Conservation (phyloP, 37 sponge, comb jelly and placozoan species). For the Oopsacas minuta region DNA sequence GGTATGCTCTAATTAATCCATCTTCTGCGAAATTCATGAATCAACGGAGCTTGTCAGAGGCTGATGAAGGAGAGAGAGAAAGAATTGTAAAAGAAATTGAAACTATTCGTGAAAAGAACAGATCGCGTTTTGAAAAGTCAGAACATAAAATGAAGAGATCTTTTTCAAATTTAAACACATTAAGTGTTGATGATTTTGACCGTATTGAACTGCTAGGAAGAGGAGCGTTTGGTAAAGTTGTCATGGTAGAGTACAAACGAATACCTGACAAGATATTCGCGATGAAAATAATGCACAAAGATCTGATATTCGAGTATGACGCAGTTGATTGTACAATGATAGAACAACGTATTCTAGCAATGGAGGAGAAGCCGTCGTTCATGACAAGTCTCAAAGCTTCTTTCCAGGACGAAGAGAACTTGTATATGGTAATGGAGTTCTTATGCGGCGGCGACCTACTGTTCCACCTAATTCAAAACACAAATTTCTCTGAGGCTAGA, state of each 20-base stretch:
- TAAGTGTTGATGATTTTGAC: neutral
- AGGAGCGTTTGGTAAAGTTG: neutral
- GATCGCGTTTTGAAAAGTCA: neutral
- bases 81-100: neutral
- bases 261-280: neutral
- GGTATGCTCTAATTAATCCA: neutral
- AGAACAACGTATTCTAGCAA: neutral
- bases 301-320: conserved; percentile 14
- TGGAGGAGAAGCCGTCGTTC: neutral
- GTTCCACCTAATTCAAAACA: conserved; percentile 84
- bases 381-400: neutral
- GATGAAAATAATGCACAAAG: conserved; percentile 7
- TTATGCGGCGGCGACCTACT: conserved; percentile 92
- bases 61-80: neutral
- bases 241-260: neutral
- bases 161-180: neutral
- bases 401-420: conserved; percentile 47
- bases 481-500: conserved; percentile 87
- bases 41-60: neutral
- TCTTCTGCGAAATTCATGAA: neutral
- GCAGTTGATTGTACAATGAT: conserved; percentile 4
- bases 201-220: neutral
- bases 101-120: conserved; percentile 1
- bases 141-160: neutral
- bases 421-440: conserved; percentile 98